Percentiles rank a stretch among this genome's conserved stretches.
These are phyloP conservation scores for Antrozous pallidus DNA, from an alignment of 2,797 vertebrate species.

Conservation along the genomic window DNA sequence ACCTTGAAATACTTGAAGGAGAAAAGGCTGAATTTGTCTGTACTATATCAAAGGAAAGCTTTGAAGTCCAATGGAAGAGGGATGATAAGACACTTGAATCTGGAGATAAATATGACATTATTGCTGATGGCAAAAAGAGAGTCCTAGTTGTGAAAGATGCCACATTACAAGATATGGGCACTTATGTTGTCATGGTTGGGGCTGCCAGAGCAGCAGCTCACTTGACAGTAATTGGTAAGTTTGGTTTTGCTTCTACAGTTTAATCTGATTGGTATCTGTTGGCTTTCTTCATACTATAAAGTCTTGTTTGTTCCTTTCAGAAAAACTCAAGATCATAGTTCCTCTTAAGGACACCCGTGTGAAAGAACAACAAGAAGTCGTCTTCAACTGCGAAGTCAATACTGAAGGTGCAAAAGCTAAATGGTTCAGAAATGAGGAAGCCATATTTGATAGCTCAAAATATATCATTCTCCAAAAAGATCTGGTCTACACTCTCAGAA, in stretches of 20 bases:
- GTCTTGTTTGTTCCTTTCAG: slow-evolving; percentile 82
- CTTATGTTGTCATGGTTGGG: slow-evolving; percentile 89
- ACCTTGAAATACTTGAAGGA: slow-evolving; percentile 92
- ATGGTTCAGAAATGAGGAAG: slow-evolving; percentile 94
- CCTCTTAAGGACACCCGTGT: slow-evolving; percentile 92
- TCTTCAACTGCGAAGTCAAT: slow-evolving; percentile 98
- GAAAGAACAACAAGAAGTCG: slow-evolving; percentile 91
- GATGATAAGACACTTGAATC: slow-evolving; percentile 86
- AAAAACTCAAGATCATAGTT: slow-evolving; percentile 94
- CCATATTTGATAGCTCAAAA: slow-evolving; percentile 95
- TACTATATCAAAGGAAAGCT: slow-evolving; percentile 94
- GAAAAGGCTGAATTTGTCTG: slow-evolving; percentile 95
- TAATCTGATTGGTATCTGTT: neutral
- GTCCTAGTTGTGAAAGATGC: slow-evolving; percentile 88
- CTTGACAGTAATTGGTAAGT: slow-evolving; percentile 91
- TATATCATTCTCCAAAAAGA: slow-evolving; percentile 94
- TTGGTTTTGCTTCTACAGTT: slow-evolving; percentile 5
- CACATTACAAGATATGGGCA: slow-evolving; percentile 88
- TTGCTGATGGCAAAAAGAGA: slow-evolving; percentile 93
- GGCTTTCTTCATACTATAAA: slow-evolving; percentile 11
- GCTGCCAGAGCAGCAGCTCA: slow-evolving; percentile 90
- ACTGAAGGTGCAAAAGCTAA: slow-evolving; percentile 97
- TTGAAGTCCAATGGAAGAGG: slow-evolving; percentile 91
- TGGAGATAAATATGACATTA: slow-evolving; percentile 91
- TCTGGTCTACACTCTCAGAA: slow-evolving; percentile 93